Base-by-base conservation (phyloP, 2,797 vertebrate genomes). In the Aotus griseimembra region DNA sequence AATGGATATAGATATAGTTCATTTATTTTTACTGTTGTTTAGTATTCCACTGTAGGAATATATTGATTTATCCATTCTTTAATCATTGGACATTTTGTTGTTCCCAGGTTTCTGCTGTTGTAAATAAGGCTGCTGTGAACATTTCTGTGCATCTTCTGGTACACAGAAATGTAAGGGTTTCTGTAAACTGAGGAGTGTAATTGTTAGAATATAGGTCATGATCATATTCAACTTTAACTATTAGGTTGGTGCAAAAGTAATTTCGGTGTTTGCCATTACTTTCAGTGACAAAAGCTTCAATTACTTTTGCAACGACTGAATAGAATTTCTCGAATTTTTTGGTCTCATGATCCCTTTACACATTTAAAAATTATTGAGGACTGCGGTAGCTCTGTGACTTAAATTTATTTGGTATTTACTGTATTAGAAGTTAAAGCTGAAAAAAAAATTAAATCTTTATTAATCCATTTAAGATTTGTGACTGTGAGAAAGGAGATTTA, bases 1-100 rank as follows among this genome's bases (percentile, higher is more conserved):
- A 75, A n/a, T 91, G 33, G 33, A 9, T 90, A 20, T 94, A 72
- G 30, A 36, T 72, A 52, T 76, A 76, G 44, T 52, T 93, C 41
- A 88, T 58, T 96, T 58, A 83, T 80, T 86, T 93, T 83, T 84
- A 46, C 50, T 90, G 11, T 73, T 95, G 33, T 95, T 67, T 86
- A 85, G 73, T 90, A 81, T 90, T 96, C 57, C 14, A 33, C 55
- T 58, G 0, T 93, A 76, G 82, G n/a, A 87, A 88, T 83, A 77
- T 58, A 83, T 88, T 57, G 67, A 58, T 55, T 79, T 87, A 67
- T 75, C 15, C 8, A 28, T 90, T 82, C 39, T 41, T 94, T 17
- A 57, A 3, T 82, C 41, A 76, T 41, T 82, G 75, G 33, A 55
- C 33, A 7, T 87, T 90, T 87, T 86, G 7, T 39, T 93, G 44